phyloP scores from a whole-genome alignment of 2,113 vertebrate genomes.

The Hypocryptadius cinnamomeus region DNA sequence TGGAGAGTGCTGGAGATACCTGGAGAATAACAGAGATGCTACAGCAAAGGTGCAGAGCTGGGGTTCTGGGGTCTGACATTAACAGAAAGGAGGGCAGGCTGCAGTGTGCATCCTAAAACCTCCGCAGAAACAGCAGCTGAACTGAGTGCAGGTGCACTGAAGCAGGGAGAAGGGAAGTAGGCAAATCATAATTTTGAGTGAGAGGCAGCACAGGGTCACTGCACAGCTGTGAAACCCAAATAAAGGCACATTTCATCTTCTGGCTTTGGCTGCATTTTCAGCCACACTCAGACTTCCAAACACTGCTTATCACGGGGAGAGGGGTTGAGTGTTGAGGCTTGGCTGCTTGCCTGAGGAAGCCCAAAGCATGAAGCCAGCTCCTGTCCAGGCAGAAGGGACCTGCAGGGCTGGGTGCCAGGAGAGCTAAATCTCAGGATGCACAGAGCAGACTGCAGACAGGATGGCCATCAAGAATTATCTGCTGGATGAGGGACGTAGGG shows the following conservation, averaged over 20 bases:
- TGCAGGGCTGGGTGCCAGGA: neutral
- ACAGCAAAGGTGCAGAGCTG: neutral
- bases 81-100: neutral
- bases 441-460: neutral
- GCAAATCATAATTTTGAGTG: neutral
- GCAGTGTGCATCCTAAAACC: neutral
- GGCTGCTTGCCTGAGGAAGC: conserved; percentile 39
- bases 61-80: neutral
- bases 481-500: neutral
- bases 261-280: neutral
- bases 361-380: neutral
- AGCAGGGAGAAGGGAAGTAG: neutral
- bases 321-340: neutral
- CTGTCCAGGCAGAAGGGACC: neutral
- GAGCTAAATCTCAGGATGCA: neutral
- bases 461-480: neutral
- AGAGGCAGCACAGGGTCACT: neutral
- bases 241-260: conserved; percentile 8
- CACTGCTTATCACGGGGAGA: neutral
- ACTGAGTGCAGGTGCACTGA: neutral
- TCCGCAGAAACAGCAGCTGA: neutral
- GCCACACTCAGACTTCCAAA: conserved; percentile 5
- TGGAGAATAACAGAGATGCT: neutral
- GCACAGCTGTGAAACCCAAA: conserved; percentile 15
- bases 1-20: neutral